Evolutionary conservation across 2,888 invertebrate species (phyloP), one percentile per base, ranked within the genome.

Genomic region (Troglohyphantes excavatus): DNA sequence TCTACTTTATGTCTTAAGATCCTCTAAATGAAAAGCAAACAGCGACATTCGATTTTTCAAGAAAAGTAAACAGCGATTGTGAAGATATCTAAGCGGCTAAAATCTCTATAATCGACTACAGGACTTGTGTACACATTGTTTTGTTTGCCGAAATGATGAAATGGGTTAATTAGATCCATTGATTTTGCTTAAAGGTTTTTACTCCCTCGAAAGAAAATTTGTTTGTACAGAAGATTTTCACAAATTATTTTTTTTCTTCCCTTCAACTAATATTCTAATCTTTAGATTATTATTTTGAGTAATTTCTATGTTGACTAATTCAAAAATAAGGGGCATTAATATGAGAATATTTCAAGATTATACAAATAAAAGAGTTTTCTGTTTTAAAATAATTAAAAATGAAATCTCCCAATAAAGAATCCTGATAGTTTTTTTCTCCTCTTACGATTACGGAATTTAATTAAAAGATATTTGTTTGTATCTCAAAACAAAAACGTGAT

Each of bases 1-100:
- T 19, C 19, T 21, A 19, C 23, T 19, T 19, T 13, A 61, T 21
- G 27, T 21, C 26, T 46, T 26, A 79, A 79, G 29, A 46, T 21
- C n/a, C 68, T 26, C 46, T 81, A 68, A 81, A 81, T 81, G 70
- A 81, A 81, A 70, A 68, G 59, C 68, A 81, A 70, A 81, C 81
- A 53, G 27, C 26, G 3, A 0, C 27, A 3, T 21, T 21, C 17
- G 3, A 65, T 11, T 68, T 19, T 67, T n/a, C 59, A 29, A 27
- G 29, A 19, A 68, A 59, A 53, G 33, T 70, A 81, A 68, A 81
- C 68, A 81, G n/a, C 29, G 19, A 33, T 11, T 29, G 21, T 27
- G 21, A 68, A 70, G 29, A 43, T 70, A 21, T 19, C n/a, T 2
- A 23, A 29, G 21, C 67, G 39, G 3, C 46, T 61, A 43, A 67